These are phyloP conservation scores for Monoplex corrugatus DNA, from an alignment of 2,888 invertebrate genomes.

Conservation along the genomic window DNA sequence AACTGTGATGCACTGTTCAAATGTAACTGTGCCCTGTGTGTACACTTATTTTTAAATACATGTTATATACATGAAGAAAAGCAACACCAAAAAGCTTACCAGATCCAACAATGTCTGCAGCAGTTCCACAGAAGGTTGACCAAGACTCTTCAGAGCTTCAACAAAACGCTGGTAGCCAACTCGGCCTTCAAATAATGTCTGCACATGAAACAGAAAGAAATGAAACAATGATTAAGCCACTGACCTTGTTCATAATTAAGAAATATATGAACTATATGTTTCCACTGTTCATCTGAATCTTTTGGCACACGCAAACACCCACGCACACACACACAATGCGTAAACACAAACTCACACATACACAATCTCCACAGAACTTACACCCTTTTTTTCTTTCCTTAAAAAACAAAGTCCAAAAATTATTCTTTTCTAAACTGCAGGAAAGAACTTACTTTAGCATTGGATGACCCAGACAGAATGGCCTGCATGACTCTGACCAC, in stretches of 20 bases:
- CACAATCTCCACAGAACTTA: neutral
- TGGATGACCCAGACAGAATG: conserved; percentile 72
- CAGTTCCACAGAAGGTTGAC: conserved; percentile 82
- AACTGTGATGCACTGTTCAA: no score
- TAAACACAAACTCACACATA: neutral
- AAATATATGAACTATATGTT: no score
- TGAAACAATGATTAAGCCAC: no score
- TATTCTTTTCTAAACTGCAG: neutral
- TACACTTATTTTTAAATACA: no score
- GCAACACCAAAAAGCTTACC: conserved; percentile 75
- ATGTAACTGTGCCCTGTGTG: no score
- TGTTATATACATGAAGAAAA: no score
- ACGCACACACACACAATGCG: neutral
- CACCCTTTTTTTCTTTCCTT: neutral
- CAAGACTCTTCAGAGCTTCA: conserved; percentile 81
- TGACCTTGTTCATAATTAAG: no score
- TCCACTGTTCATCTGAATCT: neutral
- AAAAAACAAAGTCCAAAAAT: neutral
- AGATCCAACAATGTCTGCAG: conserved; percentile 83
- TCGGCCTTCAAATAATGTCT: conserved; percentile 79
- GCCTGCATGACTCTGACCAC: conserved; percentile 73
- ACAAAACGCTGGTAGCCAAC: conserved; percentile 81
- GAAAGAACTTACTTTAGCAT: conserved; percentile 70
- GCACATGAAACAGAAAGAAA: conserved; percentile 44
- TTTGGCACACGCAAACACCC: neutral